Base-by-base conservation (phyloP, 1,140 invertebrate genomes). In the Dendrolimus kikuchii region DNA sequence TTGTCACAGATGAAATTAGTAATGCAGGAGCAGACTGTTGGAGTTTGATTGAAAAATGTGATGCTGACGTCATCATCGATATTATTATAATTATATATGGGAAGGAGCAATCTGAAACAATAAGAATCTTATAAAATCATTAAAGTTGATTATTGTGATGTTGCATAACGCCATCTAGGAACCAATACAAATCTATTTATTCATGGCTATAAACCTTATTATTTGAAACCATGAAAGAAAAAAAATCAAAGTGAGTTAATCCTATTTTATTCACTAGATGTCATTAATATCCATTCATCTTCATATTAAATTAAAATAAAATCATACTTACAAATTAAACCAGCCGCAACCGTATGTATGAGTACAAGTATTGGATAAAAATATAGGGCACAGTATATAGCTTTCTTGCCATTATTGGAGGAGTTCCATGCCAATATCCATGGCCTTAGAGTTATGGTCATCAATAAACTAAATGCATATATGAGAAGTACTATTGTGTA, bases 401-500 rank as follows among this genome's bases (percentile, higher is more conserved):
- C 93, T 81, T 92, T 90, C 78, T 91, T 93, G 43, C 92, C 92
- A 56, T 91, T 89, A 52, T 90, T 91, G 5, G 91, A 90, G 42
- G 92, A 83, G 62, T 92, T 90, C 80, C 90, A 91, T 48, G 81
- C 85, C 7, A 92, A 90, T 10, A 96, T 69, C 62, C 92, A 86
- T 7, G 95, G 93, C 51, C 96, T 86, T 55, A 96, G 4, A 7
- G 66, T 59, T 59, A 99, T 88, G 90, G 99, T 94, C 50, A 95
- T 89, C 0, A 94, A 61, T 49, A 98, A 88, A 53, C 93, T 92
- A 59, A 98, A 88, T 8, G 93, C 92, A 86, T 98, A 98, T 86
- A 98, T 98, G 38, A 98, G 90, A 73, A 99, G 93, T 4, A 99
- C 93, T 86, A 99, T 94, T 9, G 97, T 97, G 83, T 99, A 98